Percentiles rank a stretch among this genome's conserved stretches.
Evolutionary conservation across 1,140 invertebrate genomes (phyloP).

Genomic region (Lepeophtheirus salmonis): DNA sequence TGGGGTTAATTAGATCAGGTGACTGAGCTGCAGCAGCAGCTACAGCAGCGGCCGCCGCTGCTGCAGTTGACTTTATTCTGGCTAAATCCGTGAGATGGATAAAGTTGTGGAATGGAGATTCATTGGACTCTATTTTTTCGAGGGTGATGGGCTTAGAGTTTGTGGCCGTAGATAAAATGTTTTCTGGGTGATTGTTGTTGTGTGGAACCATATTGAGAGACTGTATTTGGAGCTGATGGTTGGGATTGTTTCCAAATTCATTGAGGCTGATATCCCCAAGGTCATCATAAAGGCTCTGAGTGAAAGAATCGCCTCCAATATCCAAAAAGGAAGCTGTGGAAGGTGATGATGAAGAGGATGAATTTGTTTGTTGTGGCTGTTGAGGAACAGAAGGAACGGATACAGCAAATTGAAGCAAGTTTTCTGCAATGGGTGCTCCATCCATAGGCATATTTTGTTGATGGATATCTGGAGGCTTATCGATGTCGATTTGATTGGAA

Average conservation of each 20-base stretch:
- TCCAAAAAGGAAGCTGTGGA: constrained; percentile 12
- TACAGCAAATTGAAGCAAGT: constrained; percentile 15
- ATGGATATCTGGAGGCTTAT: constrained; percentile 10
- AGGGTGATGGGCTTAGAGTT: constrained; percentile 6
- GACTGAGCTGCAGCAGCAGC: not conserved
- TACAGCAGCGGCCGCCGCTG: not conserved
- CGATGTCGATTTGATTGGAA: not conserved
- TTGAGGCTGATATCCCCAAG: constrained; percentile 13
- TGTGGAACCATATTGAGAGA: constrained; percentile 7
- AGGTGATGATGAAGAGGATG: not conserved
- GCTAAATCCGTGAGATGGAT: not conserved
- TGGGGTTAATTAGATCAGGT: too few relatives aligned
- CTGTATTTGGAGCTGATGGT: constrained; percentile 1
- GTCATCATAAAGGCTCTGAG: constrained; percentile 17
- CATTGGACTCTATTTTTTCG: not conserved
- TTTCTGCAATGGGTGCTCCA: not conserved
- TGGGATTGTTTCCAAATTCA: constrained; percentile 5
- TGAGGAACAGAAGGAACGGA: constrained; percentile 6
- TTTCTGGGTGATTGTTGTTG: not conserved
- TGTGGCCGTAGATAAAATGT: not conserved
- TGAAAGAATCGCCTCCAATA: constrained; percentile 13
- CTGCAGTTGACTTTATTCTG: not conserved
- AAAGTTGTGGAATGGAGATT: not conserved
- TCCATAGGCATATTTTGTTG: not conserved
- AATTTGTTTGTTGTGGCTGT: too few relatives aligned